A percentile compares a stretch with the other conserved stretches of the same genome.
These are phyloP conservation scores for Phyllostomus hastatus DNA, from an alignment of 2,113 vertebrate species.

Conservation along the genomic window DNA sequence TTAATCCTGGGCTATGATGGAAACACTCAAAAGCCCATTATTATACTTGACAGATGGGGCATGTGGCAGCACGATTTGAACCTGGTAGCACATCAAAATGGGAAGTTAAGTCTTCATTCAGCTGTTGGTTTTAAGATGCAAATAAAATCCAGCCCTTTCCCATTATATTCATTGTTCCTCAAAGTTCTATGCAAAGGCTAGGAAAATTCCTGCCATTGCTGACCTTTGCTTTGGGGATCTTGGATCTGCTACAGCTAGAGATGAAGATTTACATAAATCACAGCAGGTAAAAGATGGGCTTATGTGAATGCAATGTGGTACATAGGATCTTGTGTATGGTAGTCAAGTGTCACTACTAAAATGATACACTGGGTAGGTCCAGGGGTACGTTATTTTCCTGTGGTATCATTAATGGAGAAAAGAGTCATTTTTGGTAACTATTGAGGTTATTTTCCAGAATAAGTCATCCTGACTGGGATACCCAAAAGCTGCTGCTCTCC, in stretches of 20 bases:
- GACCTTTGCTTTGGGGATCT: conserved; percentile 51
- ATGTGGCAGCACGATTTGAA: background rate
- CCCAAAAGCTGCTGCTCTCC: background rate
- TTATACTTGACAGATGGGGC: background rate
- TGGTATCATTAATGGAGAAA: background rate
- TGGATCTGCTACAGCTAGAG: background rate
- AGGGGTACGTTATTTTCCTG: background rate
- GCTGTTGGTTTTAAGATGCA: conserved; percentile 54
- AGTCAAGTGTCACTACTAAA: conserved; percentile 14
- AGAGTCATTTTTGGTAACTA: background rate
- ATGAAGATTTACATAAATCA: conserved; percentile 52
- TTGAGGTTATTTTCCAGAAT: background rate
- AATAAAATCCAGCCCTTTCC: conserved; percentile 34
- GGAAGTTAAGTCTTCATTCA: background rate
- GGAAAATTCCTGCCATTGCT: background rate
- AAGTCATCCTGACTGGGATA: background rate
- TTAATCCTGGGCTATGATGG: background rate
- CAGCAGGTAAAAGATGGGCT: background rate
- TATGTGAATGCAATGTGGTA: conserved; percentile 14
- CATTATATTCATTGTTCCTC: conserved; percentile 27
- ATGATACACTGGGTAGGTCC: background rate
- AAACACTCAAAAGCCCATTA: background rate
- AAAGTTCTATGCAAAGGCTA: background rate
- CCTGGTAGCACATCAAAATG: background rate
- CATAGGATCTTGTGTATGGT: conserved; percentile 52